phyloP scores from a whole-genome alignment of 2,888 invertebrate genomes.

The Steinernema carpocapsae region DNA sequence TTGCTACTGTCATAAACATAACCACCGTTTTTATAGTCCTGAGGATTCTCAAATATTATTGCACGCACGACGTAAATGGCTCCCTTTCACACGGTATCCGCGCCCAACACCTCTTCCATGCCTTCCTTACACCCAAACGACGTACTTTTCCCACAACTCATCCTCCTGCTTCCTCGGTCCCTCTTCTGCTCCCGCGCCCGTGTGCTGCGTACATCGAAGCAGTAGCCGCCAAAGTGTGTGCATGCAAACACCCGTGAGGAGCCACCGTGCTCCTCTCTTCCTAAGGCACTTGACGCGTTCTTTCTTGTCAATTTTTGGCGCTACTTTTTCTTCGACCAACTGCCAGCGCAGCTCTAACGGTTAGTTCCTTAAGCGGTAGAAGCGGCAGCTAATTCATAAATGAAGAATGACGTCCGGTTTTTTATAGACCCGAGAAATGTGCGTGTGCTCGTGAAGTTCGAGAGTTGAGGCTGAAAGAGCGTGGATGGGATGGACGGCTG shows the following conservation, averaged over 20 bases:
- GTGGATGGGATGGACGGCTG: neutral
- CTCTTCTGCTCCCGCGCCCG: too few relatives aligned
- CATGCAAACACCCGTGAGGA: too few relatives aligned
- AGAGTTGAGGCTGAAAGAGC: too few relatives aligned
- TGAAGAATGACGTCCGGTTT: conserved; percentile 2
- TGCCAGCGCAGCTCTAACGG: too few relatives aligned
- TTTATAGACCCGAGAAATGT: neutral
- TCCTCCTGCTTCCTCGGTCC: neutral
- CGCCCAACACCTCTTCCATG: neutral
- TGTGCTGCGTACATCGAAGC: too few relatives aligned
- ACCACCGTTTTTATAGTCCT: neutral
- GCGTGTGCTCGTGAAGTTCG: neutral
- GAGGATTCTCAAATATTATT: too few relatives aligned
- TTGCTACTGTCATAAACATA: neutral
- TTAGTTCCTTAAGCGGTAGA: neutral
- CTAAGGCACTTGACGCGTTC: neutral
- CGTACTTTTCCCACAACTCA: conserved; percentile 4
- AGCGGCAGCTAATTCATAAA: conserved; percentile 3
- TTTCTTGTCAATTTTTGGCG: neutral
- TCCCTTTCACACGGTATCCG: neutral
- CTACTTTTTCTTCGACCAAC: too few relatives aligned
- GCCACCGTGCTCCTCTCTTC: neutral
- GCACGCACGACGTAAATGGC: too few relatives aligned
- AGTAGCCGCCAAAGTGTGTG: too few relatives aligned
- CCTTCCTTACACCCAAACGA: neutral